Conservation (phyloP, 2,888 invertebrate species). For the Eurytoma adleriae region DNA sequence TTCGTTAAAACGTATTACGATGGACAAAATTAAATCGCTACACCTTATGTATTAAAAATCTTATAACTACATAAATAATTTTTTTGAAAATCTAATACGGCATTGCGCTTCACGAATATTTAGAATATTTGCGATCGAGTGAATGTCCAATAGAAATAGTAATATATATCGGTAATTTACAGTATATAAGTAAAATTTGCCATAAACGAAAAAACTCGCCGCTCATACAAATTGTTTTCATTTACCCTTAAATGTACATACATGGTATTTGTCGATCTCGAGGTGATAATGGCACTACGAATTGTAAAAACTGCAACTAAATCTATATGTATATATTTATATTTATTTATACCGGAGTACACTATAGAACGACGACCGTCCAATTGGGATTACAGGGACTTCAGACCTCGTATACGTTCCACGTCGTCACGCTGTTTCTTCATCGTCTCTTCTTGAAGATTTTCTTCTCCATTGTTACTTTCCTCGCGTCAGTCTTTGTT, state of each 20-base stretch:
- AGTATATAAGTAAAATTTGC: conserved; percentile 51
- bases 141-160: conserved; percentile 37
- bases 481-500: conserved; percentile 56
- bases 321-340: conserved; percentile 36
- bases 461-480: conserved; percentile 42
- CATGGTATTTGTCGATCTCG: conserved; percentile 42
- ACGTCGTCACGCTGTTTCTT: conserved; percentile 20
- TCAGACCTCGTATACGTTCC: conserved; percentile 48
- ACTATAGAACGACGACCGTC: conserved; percentile 51
- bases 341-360: conserved; percentile 42
- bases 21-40: conserved; percentile 30
- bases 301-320: conserved; percentile 53
- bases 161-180: conserved; percentile 31
- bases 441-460: background rate
- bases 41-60: conserved; percentile 21
- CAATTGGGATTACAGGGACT: conserved; percentile 44
- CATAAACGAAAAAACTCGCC: conserved; percentile 33
- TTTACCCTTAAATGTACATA: conserved; percentile 23
- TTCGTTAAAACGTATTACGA: conserved; percentile 10
- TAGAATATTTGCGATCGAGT: conserved; percentile 21
- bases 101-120: conserved; percentile 30
- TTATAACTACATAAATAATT: conserved; percentile 35
- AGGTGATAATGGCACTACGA: conserved; percentile 55
- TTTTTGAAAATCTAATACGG: conserved; percentile 30
- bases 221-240: conserved; percentile 28